Evolutionary conservation across 2,113 vertebrate genomes (phyloP).

Genomic region (Ptilonorhynchus violaceus): DNA sequence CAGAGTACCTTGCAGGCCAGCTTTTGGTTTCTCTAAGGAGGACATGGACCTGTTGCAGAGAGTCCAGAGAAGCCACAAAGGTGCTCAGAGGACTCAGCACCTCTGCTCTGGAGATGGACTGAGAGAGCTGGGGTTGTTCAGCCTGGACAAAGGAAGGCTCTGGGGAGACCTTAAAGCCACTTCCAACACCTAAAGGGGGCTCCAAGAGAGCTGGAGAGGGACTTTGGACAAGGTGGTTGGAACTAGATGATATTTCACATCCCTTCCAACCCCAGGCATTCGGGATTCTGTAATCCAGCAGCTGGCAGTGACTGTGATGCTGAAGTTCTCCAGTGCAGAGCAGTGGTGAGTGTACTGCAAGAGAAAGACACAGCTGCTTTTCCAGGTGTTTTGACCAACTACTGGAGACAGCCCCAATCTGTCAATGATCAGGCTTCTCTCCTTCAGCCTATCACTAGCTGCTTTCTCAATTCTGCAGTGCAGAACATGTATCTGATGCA

Average conservation of each 20-base stretch:
- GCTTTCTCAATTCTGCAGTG: neutral
- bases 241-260: neutral
- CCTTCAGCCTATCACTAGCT: neutral
- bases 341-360: neutral
- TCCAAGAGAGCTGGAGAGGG: neutral
- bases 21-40: neutral
- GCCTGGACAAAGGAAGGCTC: neutral
- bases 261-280: neutral
- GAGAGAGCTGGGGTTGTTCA: neutral
- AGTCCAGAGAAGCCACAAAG: neutral
- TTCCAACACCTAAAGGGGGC: neutral
- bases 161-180: neutral
- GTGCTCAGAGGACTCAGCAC: neutral
- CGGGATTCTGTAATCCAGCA: neutral
- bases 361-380: neutral
- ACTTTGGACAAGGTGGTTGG: neutral
- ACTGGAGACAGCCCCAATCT: neutral
- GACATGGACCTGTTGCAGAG: neutral
- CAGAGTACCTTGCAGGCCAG: neutral
- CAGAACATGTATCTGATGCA: neutral
- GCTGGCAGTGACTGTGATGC: neutral
- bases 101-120: neutral
- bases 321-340: neutral
- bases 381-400: neutral
- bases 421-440: neutral